Evolutionary conservation across 2,113 vertebrate genomes (phyloP), one percentile per base, ranked within the genome.

Genomic region (Marmota flaviventris): DNA sequence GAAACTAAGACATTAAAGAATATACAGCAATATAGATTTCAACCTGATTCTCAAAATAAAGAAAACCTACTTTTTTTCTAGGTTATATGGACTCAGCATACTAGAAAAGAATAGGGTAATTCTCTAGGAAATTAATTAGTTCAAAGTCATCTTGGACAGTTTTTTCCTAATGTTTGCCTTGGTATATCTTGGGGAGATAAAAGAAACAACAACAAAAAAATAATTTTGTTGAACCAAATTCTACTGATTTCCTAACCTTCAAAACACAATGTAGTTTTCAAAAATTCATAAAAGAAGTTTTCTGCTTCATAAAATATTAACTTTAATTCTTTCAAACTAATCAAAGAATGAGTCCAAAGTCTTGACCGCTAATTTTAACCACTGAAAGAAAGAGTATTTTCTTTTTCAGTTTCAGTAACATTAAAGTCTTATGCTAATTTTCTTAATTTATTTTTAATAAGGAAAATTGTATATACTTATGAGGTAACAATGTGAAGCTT

Each of bases 261-360:
- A 85, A 90, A 85, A 90, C 73, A 85, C 67, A 95, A 82, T 92
- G 34, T 81, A 24, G 67, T 73, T 82, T 92, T 67, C 69, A 82
- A 82, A 87, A 92, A 37, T 39, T 27, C 51, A 82, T 32, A 75
- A 81, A 87, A 37, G 27, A 63, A 73, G 29, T 61, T 78, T 84
- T 85, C 86, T 87, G 81, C 14, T 39, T 69, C 48, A 77, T 37
- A 85, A 85, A 95, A 58, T 67, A 34, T 48, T 75, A 78, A 72
- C 27, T 85, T 61, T 63, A 72, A 72, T 34, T n/a, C 81, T 85
- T 85, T 76, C n/a, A 76, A 92, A n/a, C 37, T 89, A 63, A 58
- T 58, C 63, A 69, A 89, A 37, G 18, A 69, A 89, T 34, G 14
- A 14, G 18, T 85, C 34, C 65, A 73, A 67, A 95, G 72, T 56